phyloP scores from a whole-genome alignment of 23 tunicate species.

The Oikopleura albicans region DNA sequence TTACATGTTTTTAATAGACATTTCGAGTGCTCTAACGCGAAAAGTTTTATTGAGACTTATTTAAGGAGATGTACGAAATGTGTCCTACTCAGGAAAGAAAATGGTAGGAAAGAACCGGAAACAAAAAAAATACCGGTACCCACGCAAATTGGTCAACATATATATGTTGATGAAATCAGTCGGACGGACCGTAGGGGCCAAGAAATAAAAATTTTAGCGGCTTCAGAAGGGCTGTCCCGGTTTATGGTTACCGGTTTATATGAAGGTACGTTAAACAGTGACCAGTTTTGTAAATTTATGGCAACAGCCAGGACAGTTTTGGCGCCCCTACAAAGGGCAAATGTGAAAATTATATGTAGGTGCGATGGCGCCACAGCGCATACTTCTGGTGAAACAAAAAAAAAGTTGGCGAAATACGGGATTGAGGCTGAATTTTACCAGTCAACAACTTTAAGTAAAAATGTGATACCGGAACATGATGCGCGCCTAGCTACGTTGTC shows the following conservation, averaged over 20 bases:
- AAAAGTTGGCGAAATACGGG: neutral
- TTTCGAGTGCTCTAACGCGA: too few relatives aligned
- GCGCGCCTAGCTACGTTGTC: neutral
- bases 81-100: too few relatives aligned
- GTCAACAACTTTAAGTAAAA: neutral
- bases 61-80: too few relatives aligned
- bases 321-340: neutral
- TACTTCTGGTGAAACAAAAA: neutral
- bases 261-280: neutral
- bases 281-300: neutral
- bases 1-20: too few relatives aligned
- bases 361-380: neutral
- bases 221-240: neutral
- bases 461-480: neutral
- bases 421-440: neutral
- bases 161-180: neutral
- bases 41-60: too few relatives aligned
- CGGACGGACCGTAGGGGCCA: neutral
- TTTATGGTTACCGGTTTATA: neutral
- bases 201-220: neutral
- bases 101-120: too few relatives aligned
- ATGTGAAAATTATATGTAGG: neutral
- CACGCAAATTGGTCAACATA: neutral
- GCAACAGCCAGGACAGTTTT: neutral
- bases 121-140: too few relatives aligned